A percentile compares a stretch with the other conserved stretches of the same genome.
phyloP scores from a whole-genome alignment of 1,140 invertebrate species.

The Musca vetustissima region DNA sequence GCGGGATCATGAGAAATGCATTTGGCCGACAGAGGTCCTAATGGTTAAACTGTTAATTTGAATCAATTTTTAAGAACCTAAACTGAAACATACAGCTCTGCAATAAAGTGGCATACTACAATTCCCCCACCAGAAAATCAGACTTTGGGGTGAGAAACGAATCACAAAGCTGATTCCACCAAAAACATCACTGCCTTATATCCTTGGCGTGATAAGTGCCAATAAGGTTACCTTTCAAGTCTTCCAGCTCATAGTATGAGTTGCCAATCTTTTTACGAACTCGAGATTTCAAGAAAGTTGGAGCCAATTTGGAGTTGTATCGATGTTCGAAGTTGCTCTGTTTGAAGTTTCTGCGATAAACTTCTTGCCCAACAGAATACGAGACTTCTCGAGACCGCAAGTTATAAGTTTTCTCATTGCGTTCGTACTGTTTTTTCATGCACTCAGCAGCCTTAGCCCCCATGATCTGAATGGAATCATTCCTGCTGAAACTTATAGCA shows the following conservation, averaged over 20 bases:
- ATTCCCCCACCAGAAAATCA: too few species aligned
- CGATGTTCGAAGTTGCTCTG: constrained; percentile 11
- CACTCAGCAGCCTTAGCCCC: not conserved
- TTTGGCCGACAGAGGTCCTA: too few species aligned
- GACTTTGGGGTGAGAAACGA: too few species aligned
- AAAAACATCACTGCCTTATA: not conserved
- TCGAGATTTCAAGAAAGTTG: not conserved
- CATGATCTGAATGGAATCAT: not conserved
- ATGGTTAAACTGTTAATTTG: too few species aligned
- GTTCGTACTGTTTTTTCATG: constrained; percentile 6
- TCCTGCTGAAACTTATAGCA: not conserved
- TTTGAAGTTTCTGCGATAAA: not conserved
- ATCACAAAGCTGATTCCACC: too few species aligned
- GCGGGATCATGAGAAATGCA: too few species aligned
- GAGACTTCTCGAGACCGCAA: not conserved
- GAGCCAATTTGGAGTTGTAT: constrained; percentile 13
- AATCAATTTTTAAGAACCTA: too few species aligned
- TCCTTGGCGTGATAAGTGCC: constrained; percentile 9
- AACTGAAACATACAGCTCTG: too few species aligned
- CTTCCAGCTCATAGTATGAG: constrained; percentile 6
- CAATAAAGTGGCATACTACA: too few species aligned
- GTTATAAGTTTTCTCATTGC: constrained; percentile 8
- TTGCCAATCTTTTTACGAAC: not conserved
- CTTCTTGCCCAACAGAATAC: constrained; percentile 3
- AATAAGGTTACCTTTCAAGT: not conserved